These are phyloP conservation scores for Choreutis nemorana DNA, from an alignment of 2,888 invertebrate genomes.

Conservation along the genomic window DNA sequence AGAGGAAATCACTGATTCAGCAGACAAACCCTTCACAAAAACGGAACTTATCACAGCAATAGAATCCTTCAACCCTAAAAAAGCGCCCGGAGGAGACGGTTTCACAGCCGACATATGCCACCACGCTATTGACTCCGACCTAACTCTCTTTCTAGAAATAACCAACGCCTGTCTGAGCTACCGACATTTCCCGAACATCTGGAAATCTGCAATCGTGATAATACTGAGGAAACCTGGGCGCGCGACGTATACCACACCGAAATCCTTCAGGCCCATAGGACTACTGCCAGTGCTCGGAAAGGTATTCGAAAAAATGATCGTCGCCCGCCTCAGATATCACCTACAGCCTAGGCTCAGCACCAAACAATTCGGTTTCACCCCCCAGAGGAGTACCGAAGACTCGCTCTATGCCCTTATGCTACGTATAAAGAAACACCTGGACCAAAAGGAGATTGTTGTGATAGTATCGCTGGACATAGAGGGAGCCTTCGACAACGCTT, in stretches of 20 bases:
- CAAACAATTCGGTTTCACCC: conserved; percentile 10
- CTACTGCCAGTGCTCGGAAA: conserved; percentile 9
- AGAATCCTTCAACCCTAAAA: conserved; percentile 5
- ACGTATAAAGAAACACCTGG: background rate
- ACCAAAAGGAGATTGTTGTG: conserved; percentile 3
- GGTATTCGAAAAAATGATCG: conserved; percentile 8
- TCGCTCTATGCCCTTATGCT: conserved; percentile 2
- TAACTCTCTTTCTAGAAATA: conserved; percentile 2
- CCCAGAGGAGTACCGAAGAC: conserved; percentile 5
- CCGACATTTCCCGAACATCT: conserved; percentile 7
- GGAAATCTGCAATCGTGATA: conserved; percentile 8
- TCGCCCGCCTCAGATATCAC: conserved; percentile 4
- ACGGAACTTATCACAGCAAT: background rate
- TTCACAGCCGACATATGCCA: conserved; percentile 7
- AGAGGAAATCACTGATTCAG: background rate
- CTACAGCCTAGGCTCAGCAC: conserved; percentile 4
- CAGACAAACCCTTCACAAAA: conserved; percentile 3
- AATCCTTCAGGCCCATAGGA: conserved; percentile 7
- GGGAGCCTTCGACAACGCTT: conserved; percentile 9
- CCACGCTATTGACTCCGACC: background rate
- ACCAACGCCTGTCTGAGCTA: conserved; percentile 6
- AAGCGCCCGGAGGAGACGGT: conserved; percentile 7
- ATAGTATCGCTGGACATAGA: conserved; percentile 9
- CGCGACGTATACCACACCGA: background rate
- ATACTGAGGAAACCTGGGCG: conserved; percentile 8